Conservation (phyloP, 2,113 vertebrate species). For the Heterochromis multidens region DNA sequence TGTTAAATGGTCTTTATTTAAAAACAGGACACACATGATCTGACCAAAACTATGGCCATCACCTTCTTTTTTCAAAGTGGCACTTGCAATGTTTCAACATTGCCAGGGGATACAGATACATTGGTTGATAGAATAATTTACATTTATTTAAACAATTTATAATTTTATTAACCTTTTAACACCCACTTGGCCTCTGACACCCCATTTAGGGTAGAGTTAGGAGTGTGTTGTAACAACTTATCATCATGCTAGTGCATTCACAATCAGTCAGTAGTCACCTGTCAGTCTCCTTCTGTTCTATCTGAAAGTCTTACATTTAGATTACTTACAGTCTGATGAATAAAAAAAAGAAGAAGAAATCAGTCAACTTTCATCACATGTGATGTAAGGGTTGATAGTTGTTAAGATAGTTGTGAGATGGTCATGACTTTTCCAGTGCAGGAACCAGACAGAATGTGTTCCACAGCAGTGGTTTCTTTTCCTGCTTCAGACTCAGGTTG, state of each 20-base stretch:
- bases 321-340: background rate
- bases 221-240: background rate
- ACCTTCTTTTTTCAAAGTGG: accelerated
- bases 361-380: too few species aligned
- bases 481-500: too few species aligned
- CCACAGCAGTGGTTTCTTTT: too few species aligned
- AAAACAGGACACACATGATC: background rate
- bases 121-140: background rate
- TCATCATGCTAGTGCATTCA: background rate
- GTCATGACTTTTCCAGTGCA: too few species aligned
- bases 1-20: background rate
- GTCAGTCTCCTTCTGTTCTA: too few species aligned
- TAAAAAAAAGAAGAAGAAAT: too few species aligned
- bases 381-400: too few species aligned
- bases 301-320: background rate
- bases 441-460: too few species aligned
- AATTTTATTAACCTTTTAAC: accelerated
- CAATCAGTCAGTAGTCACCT: too few species aligned
- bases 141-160: background rate
- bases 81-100: background rate
- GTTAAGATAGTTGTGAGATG: too few species aligned
- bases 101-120: background rate
- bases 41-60: background rate
- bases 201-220: background rate
- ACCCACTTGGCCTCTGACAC: background rate